Percentiles rank a stretch among this genome's conserved stretches.
phyloP scores from a whole-genome alignment of 2,888 invertebrate species.

The Hecatera dysodea region DNA sequence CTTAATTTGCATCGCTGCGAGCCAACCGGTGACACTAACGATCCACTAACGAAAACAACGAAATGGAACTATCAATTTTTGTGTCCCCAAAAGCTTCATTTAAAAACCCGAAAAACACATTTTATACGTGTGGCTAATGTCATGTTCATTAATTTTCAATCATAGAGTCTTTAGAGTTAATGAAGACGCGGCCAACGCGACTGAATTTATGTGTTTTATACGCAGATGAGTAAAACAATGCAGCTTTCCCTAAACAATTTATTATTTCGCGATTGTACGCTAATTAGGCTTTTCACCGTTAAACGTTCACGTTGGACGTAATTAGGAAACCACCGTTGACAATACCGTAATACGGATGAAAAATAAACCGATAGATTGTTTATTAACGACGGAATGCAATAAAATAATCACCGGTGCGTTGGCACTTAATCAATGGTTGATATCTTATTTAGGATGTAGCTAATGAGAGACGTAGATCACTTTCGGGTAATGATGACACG shows the following conservation, averaged over 20 bases:
- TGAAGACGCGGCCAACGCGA: constrained; percentile 50
- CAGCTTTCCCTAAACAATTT: constrained; percentile 65
- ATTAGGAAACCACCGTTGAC: constrained; percentile 73
- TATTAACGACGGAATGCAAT: constrained; percentile 86
- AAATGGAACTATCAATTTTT: constrained; percentile 86
- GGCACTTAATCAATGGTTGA: constrained; percentile 85
- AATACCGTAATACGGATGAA: constrained; percentile 76
- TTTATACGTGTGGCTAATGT: constrained; percentile 75
- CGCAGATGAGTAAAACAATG: constrained; percentile 56
- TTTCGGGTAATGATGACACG: constrained; percentile 87
- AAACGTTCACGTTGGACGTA: constrained; percentile 64
- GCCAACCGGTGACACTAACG: constrained; percentile 85
- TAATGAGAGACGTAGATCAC: constrained; percentile 90
- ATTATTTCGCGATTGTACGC: constrained; percentile 73
- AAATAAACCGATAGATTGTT: constrained; percentile 80
- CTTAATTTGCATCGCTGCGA: constrained; percentile 87
- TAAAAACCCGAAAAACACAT: constrained; percentile 77
- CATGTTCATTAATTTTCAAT: constrained; percentile 77
- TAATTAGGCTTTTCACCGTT: constrained; percentile 74
- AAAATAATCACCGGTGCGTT: constrained; percentile 84
- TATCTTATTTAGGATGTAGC: constrained; percentile 88
- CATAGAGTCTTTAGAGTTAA: constrained; percentile 64
- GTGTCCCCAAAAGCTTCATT: constrained; percentile 82
- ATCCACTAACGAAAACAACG: constrained; percentile 85
- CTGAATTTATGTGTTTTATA: constrained; percentile 56